Evolutionary conservation across 2,113 vertebrate species (phyloP).

Genomic region (Melanerpes formicivorus): DNA sequence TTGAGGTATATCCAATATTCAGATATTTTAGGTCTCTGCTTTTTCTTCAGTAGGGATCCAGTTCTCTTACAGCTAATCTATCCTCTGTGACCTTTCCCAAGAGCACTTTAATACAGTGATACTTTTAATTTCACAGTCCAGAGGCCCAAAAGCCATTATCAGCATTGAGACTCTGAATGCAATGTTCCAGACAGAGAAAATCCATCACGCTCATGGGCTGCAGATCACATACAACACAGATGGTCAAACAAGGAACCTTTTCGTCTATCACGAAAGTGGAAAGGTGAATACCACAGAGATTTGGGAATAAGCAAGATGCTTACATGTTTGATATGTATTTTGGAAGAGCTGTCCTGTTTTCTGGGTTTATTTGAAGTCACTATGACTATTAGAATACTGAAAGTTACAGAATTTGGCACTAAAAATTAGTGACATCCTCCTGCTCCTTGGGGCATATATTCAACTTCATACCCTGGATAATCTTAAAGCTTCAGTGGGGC

Average conservation of each 20-base stretch:
- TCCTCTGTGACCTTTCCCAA: not conserved
- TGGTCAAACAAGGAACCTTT: conserved; percentile 83
- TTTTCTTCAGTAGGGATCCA: not conserved
- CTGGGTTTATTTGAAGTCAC: not conserved
- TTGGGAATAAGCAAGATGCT: not conserved
- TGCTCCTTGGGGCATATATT: not conserved
- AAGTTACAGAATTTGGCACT: not conserved
- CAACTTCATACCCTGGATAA: not conserved
- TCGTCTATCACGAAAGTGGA: conserved; percentile 87
- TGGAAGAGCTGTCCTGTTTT: not conserved
- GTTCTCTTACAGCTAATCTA: not conserved
- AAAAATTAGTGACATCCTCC: not conserved
- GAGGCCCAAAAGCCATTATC: conserved; percentile 87
- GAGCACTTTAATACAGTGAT: not conserved
- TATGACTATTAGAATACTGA: not conserved
- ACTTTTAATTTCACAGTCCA: conserved; percentile 75
- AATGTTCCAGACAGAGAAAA: conserved; percentile 91
- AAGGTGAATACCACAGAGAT: conserved; percentile 73
- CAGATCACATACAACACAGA: conserved; percentile 87
- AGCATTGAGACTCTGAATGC: conserved; percentile 86
- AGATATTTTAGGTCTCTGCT: not conserved
- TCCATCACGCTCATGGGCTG: conserved; percentile 83
- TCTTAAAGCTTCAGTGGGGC: not conserved
- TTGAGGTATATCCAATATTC: not conserved
- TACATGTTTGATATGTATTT: not conserved